A percentile compares a stretch with the other conserved stretches of the same genome.
Conservation (phyloP, 2,888 invertebrate genomes). For the Atethmia centrago region DNA sequence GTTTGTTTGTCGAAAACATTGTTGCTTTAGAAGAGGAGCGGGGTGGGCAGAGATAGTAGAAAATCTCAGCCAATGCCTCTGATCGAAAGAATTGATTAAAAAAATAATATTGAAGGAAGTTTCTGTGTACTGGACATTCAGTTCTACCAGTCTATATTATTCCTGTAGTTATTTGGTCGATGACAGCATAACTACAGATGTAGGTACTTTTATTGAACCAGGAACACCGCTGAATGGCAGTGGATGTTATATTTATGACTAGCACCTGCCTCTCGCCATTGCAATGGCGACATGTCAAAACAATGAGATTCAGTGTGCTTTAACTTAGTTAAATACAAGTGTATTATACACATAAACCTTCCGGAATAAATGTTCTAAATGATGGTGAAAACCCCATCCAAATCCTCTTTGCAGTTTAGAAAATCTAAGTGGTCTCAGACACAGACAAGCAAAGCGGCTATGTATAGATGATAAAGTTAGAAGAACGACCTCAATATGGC, state of each 20-base stretch:
- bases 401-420: neutral
- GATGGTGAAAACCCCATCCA: no score
- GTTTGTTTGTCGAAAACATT: slow-evolving; percentile 53
- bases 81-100: neutral
- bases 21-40: slow-evolving; percentile 16
- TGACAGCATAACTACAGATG: neutral
- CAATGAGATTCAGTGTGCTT: no score
- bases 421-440: neutral
- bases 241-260: neutral
- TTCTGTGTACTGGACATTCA: neutral
- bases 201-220: neutral
- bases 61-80: neutral
- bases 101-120: neutral
- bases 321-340: neutral
- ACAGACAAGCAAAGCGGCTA: neutral
- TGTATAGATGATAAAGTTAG: neutral
- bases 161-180: neutral
- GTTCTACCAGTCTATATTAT: neutral
- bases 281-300: neutral
- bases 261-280: fast-evolving
- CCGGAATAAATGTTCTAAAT: neutral
- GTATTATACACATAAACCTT: neutral
- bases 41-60: neutral
- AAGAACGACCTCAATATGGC: neutral
- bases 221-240: neutral